Conservation (phyloP, 2,888 invertebrate species). For the Xestia c-nigrum region DNA sequence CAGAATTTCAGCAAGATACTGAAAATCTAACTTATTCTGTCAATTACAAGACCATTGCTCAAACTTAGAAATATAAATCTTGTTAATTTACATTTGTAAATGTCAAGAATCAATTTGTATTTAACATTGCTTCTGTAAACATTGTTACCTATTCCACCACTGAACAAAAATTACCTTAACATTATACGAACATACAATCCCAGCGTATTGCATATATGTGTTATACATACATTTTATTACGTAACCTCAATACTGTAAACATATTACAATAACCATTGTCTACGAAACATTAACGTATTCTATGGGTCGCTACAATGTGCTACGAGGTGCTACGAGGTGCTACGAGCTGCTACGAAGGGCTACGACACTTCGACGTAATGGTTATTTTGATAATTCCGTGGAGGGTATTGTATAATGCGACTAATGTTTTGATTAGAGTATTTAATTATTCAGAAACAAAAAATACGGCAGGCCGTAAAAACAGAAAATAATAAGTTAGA, state of each 20-base stretch:
- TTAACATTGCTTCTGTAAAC: not conserved
- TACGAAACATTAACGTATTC: slow-evolving; percentile 56
- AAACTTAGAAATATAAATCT: not conserved
- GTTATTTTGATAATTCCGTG: slow-evolving; percentile 46
- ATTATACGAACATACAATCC: not conserved
- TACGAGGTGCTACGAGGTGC: slow-evolving; percentile 59
- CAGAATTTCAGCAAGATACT: not conserved
- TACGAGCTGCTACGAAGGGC: slow-evolving; percentile 62
- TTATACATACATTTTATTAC: slow-evolving; percentile 39
- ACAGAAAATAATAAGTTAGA: not conserved
- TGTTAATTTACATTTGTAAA: not conserved
- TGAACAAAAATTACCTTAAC: not conserved
- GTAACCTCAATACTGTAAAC: slow-evolving; percentile 45
- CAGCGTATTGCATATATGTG: not conserved
- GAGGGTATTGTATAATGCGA: not conserved
- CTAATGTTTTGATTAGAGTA: not conserved
- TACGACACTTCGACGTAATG: slow-evolving; percentile 56
- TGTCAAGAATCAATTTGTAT: not conserved
- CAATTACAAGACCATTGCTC: not conserved
- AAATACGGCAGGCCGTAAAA: not conserved
- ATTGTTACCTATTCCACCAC: not conserved
- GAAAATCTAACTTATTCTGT: not conserved
- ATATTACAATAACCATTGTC: slow-evolving; percentile 59
- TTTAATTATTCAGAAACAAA: not conserved
- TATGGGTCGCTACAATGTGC: slow-evolving; percentile 51